phyloP scores from a whole-genome alignment of 2,888 invertebrate genomes.

The Ophraella communa region DNA sequence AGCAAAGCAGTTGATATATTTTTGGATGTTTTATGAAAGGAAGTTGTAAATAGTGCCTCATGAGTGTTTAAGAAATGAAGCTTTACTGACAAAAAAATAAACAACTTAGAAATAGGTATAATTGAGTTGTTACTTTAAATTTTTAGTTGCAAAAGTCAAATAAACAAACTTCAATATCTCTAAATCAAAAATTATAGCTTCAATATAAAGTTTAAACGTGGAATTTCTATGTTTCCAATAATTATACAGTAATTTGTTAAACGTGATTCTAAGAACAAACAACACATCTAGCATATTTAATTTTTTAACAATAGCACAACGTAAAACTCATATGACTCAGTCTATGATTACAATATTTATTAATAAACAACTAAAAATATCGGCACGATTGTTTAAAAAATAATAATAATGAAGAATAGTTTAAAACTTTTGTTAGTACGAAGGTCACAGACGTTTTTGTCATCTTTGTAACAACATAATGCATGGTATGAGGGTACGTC shows the following conservation, averaged over 20 bases:
- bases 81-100: too few relatives aligned
- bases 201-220: too few relatives aligned
- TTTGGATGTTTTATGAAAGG: not conserved
- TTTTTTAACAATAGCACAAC: not conserved
- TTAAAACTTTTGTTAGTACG: not conserved
- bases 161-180: too few relatives aligned
- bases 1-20: not conserved
- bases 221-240: too few relatives aligned
- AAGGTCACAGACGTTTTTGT: not conserved
- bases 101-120: too few relatives aligned
- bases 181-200: too few relatives aligned
- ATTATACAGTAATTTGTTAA: not conserved
- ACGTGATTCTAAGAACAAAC: not conserved
- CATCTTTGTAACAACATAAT: too few relatives aligned
- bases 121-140: too few relatives aligned
- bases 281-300: not conserved
- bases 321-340: not conserved
- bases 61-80: too few relatives aligned
- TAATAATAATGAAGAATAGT: not conserved
- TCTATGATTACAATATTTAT: not conserved
- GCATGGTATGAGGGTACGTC: not conserved
- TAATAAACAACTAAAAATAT: not conserved
- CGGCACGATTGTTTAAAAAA: not conserved
- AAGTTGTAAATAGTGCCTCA: not conserved
- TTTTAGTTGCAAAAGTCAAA: too few relatives aligned